phyloP scores from a whole-genome alignment of 2,888 invertebrate genomes.

The Synanthedon tipuliformis region DNA sequence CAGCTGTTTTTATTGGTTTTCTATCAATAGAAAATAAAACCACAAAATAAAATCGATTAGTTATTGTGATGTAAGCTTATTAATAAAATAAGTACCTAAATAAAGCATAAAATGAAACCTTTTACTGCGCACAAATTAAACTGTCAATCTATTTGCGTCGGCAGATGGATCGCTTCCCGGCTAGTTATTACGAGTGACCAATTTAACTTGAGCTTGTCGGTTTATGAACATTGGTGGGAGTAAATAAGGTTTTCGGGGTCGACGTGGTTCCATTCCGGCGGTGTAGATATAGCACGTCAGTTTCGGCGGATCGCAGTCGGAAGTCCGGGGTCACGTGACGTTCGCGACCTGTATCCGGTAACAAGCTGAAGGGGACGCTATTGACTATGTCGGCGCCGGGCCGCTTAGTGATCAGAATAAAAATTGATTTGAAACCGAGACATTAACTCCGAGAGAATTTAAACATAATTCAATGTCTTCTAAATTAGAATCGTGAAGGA shows the following conservation, averaged over 20 bases:
- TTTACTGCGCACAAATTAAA: conserved; percentile 28
- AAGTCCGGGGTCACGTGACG: conserved; percentile 45
- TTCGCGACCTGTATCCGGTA: conserved; percentile 37
- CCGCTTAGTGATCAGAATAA: too few species aligned
- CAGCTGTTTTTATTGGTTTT: not conserved
- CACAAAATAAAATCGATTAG: not conserved
- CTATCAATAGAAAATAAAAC: not conserved
- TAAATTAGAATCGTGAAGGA: too few species aligned
- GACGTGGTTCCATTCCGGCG: conserved; percentile 7
- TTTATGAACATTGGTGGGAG: not conserved
- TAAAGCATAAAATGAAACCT: not conserved
- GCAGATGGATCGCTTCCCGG: conserved; percentile 44
- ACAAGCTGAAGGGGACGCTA: conserved; percentile 6
- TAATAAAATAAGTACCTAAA: not conserved
- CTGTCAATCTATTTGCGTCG: conserved; percentile 44
- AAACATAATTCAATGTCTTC: too few species aligned
- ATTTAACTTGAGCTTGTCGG: conserved; percentile 10
- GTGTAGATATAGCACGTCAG: conserved; percentile 29
- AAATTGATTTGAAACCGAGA: too few species aligned
- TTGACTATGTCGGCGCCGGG: not conserved
- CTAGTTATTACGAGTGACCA: conserved; percentile 18
- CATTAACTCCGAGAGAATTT: too few species aligned
- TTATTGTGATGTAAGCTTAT: not conserved
- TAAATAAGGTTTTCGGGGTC: not conserved
- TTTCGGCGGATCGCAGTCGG: conserved; percentile 34